Evolutionary conservation across 2,113 vertebrate genomes (phyloP).

Genomic region (Pipa parva): DNA sequence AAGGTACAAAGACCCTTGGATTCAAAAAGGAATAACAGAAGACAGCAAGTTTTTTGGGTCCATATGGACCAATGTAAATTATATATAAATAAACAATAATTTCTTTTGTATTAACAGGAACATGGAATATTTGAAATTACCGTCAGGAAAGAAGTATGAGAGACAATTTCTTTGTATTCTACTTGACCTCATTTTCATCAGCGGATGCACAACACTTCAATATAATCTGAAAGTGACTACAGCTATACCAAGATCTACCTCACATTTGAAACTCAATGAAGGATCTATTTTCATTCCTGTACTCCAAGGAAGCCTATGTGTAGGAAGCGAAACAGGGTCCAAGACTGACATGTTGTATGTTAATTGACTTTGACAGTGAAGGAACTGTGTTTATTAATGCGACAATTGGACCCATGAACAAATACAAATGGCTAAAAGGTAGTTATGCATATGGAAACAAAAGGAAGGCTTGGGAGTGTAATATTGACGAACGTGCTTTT

Average conservation of each 20-base stretch:
- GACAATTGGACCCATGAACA: no score
- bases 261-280: no score
- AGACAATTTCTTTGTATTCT: not conserved
- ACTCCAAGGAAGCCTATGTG: no score
- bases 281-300: no score
- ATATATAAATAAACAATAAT: not conserved
- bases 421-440: no score
- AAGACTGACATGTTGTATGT: no score
- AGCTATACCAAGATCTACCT: not conserved
- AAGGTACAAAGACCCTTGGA: not conserved
- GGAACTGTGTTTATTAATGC: no score
- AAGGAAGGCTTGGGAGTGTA: no score
- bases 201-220: not conserved
- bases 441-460: no score
- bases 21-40: not conserved
- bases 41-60: not conserved
- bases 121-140: not conserved
- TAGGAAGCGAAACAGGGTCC: no score
- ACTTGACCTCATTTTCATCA: not conserved
- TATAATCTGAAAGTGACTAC: not conserved
- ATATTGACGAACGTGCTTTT: no score
- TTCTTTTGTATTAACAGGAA: not conserved
- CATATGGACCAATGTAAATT: not conserved
- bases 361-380: no score
- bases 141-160: not conserved